phyloP scores from a whole-genome alignment of 2,888 invertebrate species.

The Autographa pulchrina region DNA sequence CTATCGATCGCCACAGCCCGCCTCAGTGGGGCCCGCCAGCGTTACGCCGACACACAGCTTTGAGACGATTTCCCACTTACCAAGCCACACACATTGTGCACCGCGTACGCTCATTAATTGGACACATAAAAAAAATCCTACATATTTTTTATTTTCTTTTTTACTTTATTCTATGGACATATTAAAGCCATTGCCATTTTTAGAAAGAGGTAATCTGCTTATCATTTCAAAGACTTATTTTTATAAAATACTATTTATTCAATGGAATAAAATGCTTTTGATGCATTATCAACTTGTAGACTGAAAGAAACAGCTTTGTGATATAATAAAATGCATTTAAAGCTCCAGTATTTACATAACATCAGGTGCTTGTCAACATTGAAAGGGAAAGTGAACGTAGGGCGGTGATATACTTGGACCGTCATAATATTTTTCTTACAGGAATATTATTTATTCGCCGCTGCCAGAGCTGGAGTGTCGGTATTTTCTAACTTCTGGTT shows the following conservation, averaged over 20 bases:
- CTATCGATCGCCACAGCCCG: slow-evolving; percentile 79
- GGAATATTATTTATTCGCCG: neutral
- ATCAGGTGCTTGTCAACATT: slow-evolving; percentile 47
- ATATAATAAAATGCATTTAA: slow-evolving; percentile 16
- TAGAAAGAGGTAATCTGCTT: neutral
- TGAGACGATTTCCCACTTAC: slow-evolving; percentile 57
- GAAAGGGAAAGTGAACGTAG: slow-evolving; percentile 44
- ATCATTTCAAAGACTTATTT: no score
- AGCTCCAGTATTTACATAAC: slow-evolving; percentile 3
- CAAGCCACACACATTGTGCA: slow-evolving; percentile 56
- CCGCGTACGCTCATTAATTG: slow-evolving; percentile 61
- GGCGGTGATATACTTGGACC: neutral
- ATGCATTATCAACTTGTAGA: neutral
- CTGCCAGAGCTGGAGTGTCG: neutral
- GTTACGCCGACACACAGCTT: slow-evolving; percentile 51
- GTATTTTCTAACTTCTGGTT: neutral
- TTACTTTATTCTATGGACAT: neutral
- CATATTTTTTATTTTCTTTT: neutral
- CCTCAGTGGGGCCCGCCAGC: slow-evolving; percentile 67
- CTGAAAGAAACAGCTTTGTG: slow-evolving; percentile 12
- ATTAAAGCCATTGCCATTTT: neutral
- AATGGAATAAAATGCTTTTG: neutral
- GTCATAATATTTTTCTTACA: neutral
- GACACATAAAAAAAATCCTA: slow-evolving; percentile 33
- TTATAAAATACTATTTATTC: no score